Base-by-base conservation (phyloP, 2,113 vertebrate species). In the Eretmochelys imbricata region DNA sequence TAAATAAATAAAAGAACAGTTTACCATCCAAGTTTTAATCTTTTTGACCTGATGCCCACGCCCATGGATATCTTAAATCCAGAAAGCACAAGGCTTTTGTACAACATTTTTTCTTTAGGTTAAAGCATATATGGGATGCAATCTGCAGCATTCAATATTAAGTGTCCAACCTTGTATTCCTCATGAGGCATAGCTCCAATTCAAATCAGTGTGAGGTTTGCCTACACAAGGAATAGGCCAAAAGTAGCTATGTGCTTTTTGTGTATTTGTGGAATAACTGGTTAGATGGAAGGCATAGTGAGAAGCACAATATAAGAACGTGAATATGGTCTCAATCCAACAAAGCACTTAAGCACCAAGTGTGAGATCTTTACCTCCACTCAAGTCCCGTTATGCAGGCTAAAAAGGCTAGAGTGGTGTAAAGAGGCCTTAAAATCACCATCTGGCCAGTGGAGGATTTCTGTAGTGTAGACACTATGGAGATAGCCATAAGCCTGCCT, bases 171-270 rank as follows among this genome's bases (percentile, higher is more conserved):
- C 35, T 5, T 42, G 31, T 5, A 12, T 53, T 25, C 79, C 11
- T 89, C 54, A 81, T 14, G 2, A 49, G 42, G 11, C n/a, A 49
- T 24, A 35, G 8, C n/a, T 89, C 54, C 49, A 72, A 46, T 35
- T 82, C 87, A 65, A 38, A n/a, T 7, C 2, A 14, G 82, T 48
- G 16, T 35, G 82, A 3, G 5, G 84, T 92, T 87, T 82, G 29
- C 16, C 35, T 54, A 83, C 0, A 0, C 1, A 11, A 10, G 9
- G 27, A 27, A 49, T 55, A 87, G 24, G 54, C 0, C 1, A 38
- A 80, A 1, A 55, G 2, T 16, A 0, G 0, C 10, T 2, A 94
- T 10, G 4, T 4, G 3, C 17, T 84, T 89, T 57, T 87, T 31
- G 80, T 19, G 19, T 82, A 35, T 6, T 14, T 42, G 24, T 42